Evolutionary conservation across 2,797 vertebrate genomes (phyloP), one percentile per base, ranked within the genome.

Genomic region (Acanthis flammea): DNA sequence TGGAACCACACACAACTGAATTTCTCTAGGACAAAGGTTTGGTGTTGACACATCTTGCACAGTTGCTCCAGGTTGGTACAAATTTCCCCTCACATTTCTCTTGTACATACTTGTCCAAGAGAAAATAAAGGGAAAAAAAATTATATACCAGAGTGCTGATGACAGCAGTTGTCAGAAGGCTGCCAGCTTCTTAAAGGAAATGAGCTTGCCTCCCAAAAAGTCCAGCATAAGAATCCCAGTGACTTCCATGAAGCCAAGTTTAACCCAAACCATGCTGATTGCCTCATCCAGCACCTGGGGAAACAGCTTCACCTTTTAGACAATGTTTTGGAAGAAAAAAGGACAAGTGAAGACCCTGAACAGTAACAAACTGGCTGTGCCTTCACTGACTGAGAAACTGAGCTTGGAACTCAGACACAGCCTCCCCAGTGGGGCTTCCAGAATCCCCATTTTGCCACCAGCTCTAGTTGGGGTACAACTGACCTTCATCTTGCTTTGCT

Each of bases 161-260:
- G 72, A 80, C 60, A 92, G 45, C 37, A 77, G 16, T 25, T 88
- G 76, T 61, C 63, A 86, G 42, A 80, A 90, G 55, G 24, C n/a
- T 92, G 54, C 8, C 60, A 45, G 8, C 53, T 68, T 83, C 25
- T 48, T 75, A 54, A 42, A 45, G 39, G 7, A 61, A 86, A 81
- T 25, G 30, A 63, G 39, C 14, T 81, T 22, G 47, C 62, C 47
- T 83, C 50, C 50, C 31, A 62, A 31, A 14, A 77, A 50, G 10
- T 19, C 30, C n/a, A 61, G 14, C 6, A 4, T 51, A 45, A 63
- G 30, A 23, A 22, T 80, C 33, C 14, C 21, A 45, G 48, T 19
- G 28, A 71, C 28, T 67, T 80, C 27, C 22, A 45, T 4, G 27
- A 63, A 27, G 44, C 41, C 31, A 66, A 6, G 41, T 51, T 82